Base-by-base conservation (phyloP, 2,113 vertebrate genomes). In the Tachysurus fulvidraco region DNA sequence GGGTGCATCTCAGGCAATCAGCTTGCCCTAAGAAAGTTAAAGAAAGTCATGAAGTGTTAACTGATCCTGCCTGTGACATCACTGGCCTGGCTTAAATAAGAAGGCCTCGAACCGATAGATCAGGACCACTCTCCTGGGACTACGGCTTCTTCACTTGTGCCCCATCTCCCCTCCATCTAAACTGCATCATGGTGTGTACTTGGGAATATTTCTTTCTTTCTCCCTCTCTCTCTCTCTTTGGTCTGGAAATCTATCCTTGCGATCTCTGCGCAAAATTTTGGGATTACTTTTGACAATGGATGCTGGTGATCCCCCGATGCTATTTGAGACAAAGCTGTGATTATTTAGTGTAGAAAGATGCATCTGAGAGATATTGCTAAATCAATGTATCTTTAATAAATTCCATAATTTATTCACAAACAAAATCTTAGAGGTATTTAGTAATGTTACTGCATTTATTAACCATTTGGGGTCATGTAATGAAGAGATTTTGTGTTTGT, bases 21-120 rank as follows among this genome's bases (percentile, higher is more conserved):
- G 93, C 95, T 96, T 98, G 97, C 97, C 97, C 98, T 98, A 99
- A 98, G 98, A 99, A 99, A 98, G 94, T 96, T 96, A 97, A 96
- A 97, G 96, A 96, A 74, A 88, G 94, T 93, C 91, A 93, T 92
- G 93, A 81, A 87, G 91, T 93, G 96, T 96, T 96, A 98, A 92
- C 92, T 84, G 96, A 97, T 95, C 94, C 92, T 89, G 86, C 91
- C 89, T 41, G 77, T 96, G 96, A 95, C 95, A 93, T 97, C 97
- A 97, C 93, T 69, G 71, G 90, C 77, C 74, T 57, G 21, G 12
- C 91, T 94, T 96, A 96, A 96, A 98, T 99, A 99, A 97, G 96
- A 96, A 93, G 94, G 93, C 92, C 93, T 86, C 81, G 81, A 91
- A 90, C 91, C 90, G 1, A 89, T 91, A 92, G 94, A 90, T 89